Base-by-base conservation (phyloP, 2,797 vertebrate species). In the Gadopsis bispinosus region DNA sequence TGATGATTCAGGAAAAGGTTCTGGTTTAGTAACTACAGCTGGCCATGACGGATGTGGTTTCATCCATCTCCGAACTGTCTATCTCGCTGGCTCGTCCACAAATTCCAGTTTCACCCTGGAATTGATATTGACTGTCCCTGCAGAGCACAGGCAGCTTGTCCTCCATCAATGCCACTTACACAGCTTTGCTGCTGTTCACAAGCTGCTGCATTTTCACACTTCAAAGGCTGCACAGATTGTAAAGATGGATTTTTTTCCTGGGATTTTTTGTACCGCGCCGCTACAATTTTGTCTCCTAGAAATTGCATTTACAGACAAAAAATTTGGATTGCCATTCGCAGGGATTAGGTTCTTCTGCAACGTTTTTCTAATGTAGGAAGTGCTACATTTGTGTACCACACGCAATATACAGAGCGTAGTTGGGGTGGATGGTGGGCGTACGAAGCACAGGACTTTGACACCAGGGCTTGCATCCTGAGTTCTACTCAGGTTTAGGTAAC, bases 71-170 rank as follows among this genome's bases (percentile, higher is more conserved):
- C 7, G 5, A 60, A 55, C 56, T 60, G 76, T 83, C 75, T 86
- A 29, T 65, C 29, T 62, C 14, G 60, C 75, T 78, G 72, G 77
- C 69, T 84, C 65, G 2, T 80, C 54, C 81, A 51, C 76, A 77
- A 68, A 83, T 85, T 83, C 76, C 81, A 77, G 80, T 73, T 77
- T 76, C 77, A 54, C 69, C 72, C 85, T 84, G 89, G 74, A 86
- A 84, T 86, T 88, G 76, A 81, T 69, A 74, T 85, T 54, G 82
- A 82, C 78, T 75, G 54, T 87, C 81, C 53, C 65, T 47, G 50
- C 66, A 47, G 74, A 81, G 75, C 70, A 3, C 56, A 61, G 35
- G 53, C 67, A 54, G 74, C 54, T 50, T 33, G 19, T 86, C 47
- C 48, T 85, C 75, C 61, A 86, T 88, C 83, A 89, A 50, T 78